A percentile compares a stretch with the other conserved stretches of the same genome.
Conservation (phyloP, 2,888 invertebrate species). For the Sinotaia quadrata region DNA sequence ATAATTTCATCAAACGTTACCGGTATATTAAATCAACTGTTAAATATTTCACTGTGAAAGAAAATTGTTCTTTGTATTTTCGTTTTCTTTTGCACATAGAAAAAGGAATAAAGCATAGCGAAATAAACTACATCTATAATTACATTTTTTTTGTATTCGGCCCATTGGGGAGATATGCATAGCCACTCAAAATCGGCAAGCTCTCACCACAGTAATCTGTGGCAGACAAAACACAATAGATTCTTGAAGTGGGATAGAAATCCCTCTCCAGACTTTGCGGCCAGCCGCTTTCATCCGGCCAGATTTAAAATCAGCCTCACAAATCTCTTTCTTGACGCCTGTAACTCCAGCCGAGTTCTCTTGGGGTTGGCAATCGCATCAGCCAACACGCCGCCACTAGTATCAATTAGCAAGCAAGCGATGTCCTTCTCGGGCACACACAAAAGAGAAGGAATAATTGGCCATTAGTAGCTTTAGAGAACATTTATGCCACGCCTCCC, state of each 20-base stretch:
- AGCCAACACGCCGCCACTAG: slow-evolving; percentile 12
- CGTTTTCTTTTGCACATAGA: no score
- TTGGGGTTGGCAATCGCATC: slow-evolving; percentile 19
- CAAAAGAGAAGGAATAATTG: slow-evolving; percentile 27
- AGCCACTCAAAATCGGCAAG: no score
- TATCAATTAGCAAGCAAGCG: slow-evolving; percentile 26
- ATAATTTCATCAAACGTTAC: no score
- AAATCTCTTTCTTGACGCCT: slow-evolving; percentile 20
- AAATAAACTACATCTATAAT: no score
- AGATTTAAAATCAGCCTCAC: slow-evolving; percentile 29
- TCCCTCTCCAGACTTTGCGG: neutral
- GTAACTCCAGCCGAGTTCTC: neutral
- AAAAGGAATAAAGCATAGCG: no score
- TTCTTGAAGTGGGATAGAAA: neutral
- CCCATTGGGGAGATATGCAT: no score
- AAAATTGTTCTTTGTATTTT: no score
- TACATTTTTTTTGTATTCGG: no score
- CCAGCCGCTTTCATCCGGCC: slow-evolving; percentile 11
- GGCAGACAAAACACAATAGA: slow-evolving; percentile 5
- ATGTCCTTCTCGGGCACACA: slow-evolving; percentile 12
- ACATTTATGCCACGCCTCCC: slow-evolving; percentile 21
- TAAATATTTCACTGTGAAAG: no score
- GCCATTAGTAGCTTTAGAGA: slow-evolving; percentile 22
- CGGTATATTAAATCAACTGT: no score
- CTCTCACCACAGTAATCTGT: no score